Evolutionary conservation across 2,797 vertebrate species (phyloP).

Genomic region (Streptopelia turtur): DNA sequence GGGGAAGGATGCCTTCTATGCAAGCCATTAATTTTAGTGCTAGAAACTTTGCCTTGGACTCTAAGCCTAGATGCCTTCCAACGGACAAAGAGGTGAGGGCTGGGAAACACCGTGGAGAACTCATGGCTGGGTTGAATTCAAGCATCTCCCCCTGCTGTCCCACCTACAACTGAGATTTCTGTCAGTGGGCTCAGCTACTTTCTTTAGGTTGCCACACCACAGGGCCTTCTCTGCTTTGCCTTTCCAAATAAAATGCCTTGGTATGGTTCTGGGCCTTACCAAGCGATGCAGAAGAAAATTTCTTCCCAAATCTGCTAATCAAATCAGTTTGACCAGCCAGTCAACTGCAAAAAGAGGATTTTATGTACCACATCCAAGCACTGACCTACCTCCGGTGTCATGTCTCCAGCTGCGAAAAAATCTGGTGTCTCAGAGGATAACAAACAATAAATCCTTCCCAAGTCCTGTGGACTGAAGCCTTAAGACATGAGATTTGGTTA

Average conservation of each 20-base stretch:
- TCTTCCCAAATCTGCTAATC: constrained; percentile 20
- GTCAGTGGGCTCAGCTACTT: neutral
- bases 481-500: constrained; percentile 50
- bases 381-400: constrained; percentile 48
- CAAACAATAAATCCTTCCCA: constrained; percentile 56
- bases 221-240: neutral
- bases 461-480: constrained; percentile 25
- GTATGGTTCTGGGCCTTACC: neutral
- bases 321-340: constrained; percentile 47
- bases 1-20: neutral
- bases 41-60: neutral
- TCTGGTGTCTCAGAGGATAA: constrained; percentile 47
- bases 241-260: neutral
- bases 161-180: neutral
- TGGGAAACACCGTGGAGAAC: neutral
- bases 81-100: neutral
- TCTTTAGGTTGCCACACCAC: neutral
- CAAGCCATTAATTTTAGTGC: neutral
- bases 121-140: neutral
- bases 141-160: neutral
- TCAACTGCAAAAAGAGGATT: constrained; percentile 18
- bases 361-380: constrained; percentile 12
- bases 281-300: neutral
- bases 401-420: constrained; percentile 54
- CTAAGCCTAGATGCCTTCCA: neutral